Percentiles rank a stretch among this genome's conserved stretches.
Evolutionary conservation across 1,140 invertebrate genomes (phyloP).

Genomic region (Papilio xuthus): DNA sequence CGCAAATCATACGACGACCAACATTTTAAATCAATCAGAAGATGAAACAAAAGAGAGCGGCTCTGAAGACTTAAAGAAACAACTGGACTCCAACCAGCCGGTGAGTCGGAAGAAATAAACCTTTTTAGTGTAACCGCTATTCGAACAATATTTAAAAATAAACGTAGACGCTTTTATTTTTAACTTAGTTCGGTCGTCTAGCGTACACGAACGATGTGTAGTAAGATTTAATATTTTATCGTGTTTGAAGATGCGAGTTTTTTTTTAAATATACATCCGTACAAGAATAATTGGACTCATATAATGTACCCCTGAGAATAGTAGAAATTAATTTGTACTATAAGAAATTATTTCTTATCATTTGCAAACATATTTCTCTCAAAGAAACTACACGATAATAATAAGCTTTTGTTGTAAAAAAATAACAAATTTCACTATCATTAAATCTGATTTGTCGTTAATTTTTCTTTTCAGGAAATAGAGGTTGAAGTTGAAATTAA

Average conservation of each 20-base stretch:
- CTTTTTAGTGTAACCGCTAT: slow-evolving; percentile 31
- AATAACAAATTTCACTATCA: no score
- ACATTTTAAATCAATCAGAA: slow-evolving; percentile 26
- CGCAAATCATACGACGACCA: background rate
- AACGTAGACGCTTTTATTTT: slow-evolving; percentile 24
- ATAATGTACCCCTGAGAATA: no score
- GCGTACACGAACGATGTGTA: background rate
- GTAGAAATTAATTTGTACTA: no score
- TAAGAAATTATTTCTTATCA: no score
- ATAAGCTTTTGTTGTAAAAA: no score
- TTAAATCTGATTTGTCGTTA: background rate
- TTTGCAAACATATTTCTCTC: no score
- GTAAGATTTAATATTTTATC: background rate
- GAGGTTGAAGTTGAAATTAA: background rate
- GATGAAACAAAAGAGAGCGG: slow-evolving; percentile 13
- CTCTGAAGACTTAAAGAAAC: slow-evolving; percentile 17
- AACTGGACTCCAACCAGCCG: slow-evolving; percentile 25
- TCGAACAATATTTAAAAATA: slow-evolving; percentile 31
- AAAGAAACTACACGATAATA: no score
- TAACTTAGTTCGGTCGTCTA: slow-evolving; percentile 15
- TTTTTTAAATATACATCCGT: background rate
- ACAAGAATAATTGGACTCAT: no score
- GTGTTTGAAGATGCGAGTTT: background rate
- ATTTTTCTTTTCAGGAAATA: background rate
- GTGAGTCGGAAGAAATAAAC: slow-evolving; percentile 31